Base-by-base conservation (phyloP, 2,797 vertebrate species). In the Pangasius djambal region DNA sequence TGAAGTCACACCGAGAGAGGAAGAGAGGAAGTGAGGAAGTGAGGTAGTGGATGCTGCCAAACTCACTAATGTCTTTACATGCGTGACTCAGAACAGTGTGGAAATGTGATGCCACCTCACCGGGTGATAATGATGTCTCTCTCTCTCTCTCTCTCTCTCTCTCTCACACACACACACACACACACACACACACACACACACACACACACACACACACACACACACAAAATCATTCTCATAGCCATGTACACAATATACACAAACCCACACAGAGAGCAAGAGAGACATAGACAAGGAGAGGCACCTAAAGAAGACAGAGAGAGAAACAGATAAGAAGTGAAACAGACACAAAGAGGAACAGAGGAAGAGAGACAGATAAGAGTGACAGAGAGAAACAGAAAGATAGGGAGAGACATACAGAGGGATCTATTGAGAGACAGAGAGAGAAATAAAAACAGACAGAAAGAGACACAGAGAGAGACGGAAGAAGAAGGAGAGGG, bases 41-140 rank as follows among this genome's bases (percentile, higher is more conserved):
- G 55, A 59, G 67, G 44, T 55, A 72, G 67, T 37, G 67, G 9
- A 86, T 25, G 70, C 34, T 65, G 52, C 37, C 75, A 91, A 74
- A 72, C 40, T n/a, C 67, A 77, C 65, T 75, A 86, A 82, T 89
- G 87, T 40, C 34, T 89, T 87, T 88, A 91, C 83, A 79, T 44
- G 59, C 63, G 70, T 88, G 86, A 89, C 52, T 88, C 5, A 91
- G 91, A 92, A 79, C 88, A 89, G 87, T 88, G 91, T 89, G 90
- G 88, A 92, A 94, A 93, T 90, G 90, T 59, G 88, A 92, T 91
- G 90, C 92, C 89, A 91, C 89, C 88, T 89, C 87, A 82, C 85
- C 83, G 59, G 61, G 90, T 65, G 77, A 79, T 85, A 86, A 89
- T 90, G 89, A 91, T 88, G 86, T 81, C 25, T 22, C 37, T 91